Evolutionary conservation across 2,797 vertebrate genomes (phyloP).

Genomic region (Decapterus maruadsi): DNA sequence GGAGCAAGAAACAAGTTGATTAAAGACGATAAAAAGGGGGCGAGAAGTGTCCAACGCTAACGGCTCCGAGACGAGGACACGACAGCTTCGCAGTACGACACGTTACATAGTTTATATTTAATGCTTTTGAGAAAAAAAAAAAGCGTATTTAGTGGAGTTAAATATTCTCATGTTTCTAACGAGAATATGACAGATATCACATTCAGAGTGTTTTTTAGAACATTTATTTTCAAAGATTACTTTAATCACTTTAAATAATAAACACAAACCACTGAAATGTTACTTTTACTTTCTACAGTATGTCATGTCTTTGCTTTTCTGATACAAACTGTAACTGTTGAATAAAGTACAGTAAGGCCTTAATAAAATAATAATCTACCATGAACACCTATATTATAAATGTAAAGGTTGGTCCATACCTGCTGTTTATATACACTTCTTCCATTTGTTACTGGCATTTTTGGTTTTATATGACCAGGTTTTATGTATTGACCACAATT

Average conservation of each 20-base stretch:
- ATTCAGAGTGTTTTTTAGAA: too few species aligned
- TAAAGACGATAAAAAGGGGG: slow-evolving; percentile 63
- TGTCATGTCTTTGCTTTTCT: too few species aligned
- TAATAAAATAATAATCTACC: not conserved
- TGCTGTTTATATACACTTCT: too few species aligned
- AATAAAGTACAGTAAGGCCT: too few species aligned
- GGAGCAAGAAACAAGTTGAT: slow-evolving; percentile 64
- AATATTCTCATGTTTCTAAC: not conserved
- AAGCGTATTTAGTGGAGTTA: not conserved
- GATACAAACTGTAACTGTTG: too few species aligned
- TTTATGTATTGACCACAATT: not conserved
- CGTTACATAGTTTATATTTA: too few species aligned
- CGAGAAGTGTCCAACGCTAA: slow-evolving; percentile 13
- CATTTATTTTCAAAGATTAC: not conserved
- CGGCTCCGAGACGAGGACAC: not conserved
- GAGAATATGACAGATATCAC: too few species aligned
- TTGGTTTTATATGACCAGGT: not conserved
- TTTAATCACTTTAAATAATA: not conserved
- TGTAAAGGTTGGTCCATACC: not conserved
- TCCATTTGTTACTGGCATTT: not conserved
- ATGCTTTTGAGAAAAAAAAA: too few species aligned
- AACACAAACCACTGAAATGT: not conserved
- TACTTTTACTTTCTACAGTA: too few species aligned
- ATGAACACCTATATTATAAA: not conserved
- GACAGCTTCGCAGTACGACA: not conserved